Base-by-base conservation (phyloP, 2,797 vertebrate species). In the Linurgus olivaceus region DNA sequence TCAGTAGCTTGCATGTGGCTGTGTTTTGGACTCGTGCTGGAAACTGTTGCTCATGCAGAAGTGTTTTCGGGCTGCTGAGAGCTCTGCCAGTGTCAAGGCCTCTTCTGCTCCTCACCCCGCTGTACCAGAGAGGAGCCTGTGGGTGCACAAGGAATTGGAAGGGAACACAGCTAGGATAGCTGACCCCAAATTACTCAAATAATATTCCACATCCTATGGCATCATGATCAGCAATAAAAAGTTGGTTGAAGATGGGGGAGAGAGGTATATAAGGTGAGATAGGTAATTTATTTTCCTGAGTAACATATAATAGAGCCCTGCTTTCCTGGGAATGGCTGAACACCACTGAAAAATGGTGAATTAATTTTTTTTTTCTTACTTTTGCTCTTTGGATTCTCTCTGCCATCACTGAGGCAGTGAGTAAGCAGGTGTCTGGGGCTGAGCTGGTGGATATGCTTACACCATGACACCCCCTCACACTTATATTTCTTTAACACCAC, bases 261-360 rank as follows among this genome's bases (percentile, higher is more conserved):
- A 29, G 12, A 12, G 6, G 2, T 4, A 20, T 2, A 4, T 26
- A 37, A 37, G 16, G 8, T 2, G 3, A 65, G 20, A 19, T 4
- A 23, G 19, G 11, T 16, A 0, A 6, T 75, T 75, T 42, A 9
- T 42, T 17, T 66, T 71, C 52, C 12, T 5, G 37, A n/a, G 17
- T 47, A 47, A 51, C 0, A 17, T 37, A 0, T 25, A 47, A 25
- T 19, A 16, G 26, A 54, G 11, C 7, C 6, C 7, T 45, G 10
- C 33, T 55, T 50, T 75, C 47, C 21, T 65, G 35, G 29, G 16
- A 4, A 61, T 50, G 40, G n/a, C 6, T 65, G 17, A 65, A 59
- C 19, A 74, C 9, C 28, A 9, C 4, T 13, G 7, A 15, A 7
- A 84, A 52, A 7, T 28, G 1, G 28, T 44, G 13, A 61, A 31